Evolutionary conservation across 2,113 vertebrate species (phyloP).

Genomic region (Pomatostomus ruficeps): DNA sequence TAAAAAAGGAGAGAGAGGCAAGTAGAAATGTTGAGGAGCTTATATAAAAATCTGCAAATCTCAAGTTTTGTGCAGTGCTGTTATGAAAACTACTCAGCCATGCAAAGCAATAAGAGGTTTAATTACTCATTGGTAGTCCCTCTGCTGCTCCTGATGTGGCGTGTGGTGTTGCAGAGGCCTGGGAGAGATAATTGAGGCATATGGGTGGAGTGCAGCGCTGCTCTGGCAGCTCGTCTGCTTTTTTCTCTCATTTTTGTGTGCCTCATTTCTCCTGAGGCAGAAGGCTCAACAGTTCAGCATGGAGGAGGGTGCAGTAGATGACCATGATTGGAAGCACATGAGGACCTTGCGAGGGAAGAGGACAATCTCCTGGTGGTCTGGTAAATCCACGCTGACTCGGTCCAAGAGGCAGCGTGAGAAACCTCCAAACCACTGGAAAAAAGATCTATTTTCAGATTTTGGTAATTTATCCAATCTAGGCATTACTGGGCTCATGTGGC

Average conservation of each 20-base stretch:
- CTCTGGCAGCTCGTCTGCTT: slow-evolving; percentile 7
- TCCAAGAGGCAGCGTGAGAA: not conserved
- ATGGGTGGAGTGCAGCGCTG: slow-evolving; percentile 9
- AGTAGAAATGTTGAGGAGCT: slow-evolving; percentile 43
- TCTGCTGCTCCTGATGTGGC: slow-evolving; percentile 20
- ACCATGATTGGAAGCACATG: not conserved
- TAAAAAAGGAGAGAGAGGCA: slow-evolving; percentile 52
- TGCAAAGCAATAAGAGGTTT: slow-evolving; percentile 40
- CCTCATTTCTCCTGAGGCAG: not conserved
- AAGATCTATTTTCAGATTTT: not conserved
- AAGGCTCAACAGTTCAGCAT: not conserved
- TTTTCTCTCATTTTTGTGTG: not conserved
- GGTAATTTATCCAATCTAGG: not conserved
- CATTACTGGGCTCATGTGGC: not conserved
- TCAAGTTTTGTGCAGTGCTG: slow-evolving; percentile 15
- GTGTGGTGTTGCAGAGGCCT: slow-evolving; percentile 41
- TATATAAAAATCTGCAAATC: slow-evolving; percentile 35
- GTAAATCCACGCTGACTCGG: rapidly evolving
- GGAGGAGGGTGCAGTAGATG: not conserved
- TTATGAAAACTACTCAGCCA: slow-evolving; percentile 49
- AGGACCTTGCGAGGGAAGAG: not conserved
- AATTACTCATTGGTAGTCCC: slow-evolving; percentile 13
- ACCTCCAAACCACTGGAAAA: not conserved
- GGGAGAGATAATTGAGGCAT: slow-evolving; percentile 59
- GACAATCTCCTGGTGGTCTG: not conserved